phyloP scores from a whole-genome alignment of 2,888 invertebrate genomes.

The Dastarcus helophoroides region DNA sequence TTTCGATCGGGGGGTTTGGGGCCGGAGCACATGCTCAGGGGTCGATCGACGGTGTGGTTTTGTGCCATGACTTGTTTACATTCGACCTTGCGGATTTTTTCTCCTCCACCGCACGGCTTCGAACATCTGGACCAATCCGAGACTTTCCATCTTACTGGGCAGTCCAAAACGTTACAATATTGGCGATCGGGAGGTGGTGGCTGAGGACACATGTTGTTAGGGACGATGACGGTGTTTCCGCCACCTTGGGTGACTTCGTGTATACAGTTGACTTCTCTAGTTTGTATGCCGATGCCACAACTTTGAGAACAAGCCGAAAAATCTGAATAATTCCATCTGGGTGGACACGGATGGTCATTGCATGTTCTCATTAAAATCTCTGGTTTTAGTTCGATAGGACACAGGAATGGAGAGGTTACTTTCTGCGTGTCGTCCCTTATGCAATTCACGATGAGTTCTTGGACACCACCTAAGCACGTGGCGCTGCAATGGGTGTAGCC shows the following conservation, averaged over 20 bases:
- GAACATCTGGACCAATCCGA: constrained; percentile 88
- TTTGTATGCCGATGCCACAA: constrained; percentile 90
- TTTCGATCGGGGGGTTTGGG: constrained; percentile 67
- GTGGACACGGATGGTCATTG: constrained; percentile 93
- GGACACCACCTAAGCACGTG: constrained; percentile 72
- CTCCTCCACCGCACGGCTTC: constrained; percentile 84
- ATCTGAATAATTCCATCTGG: constrained; percentile 85
- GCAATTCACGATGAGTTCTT: constrained; percentile 82
- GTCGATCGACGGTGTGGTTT: constrained; percentile 76
- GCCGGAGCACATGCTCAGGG: constrained; percentile 61
- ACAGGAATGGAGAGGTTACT: constrained; percentile 78
- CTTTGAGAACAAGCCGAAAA: constrained; percentile 84
- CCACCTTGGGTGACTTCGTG: constrained; percentile 77
- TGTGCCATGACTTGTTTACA: constrained; percentile 92
- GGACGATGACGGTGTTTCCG: constrained; percentile 83
- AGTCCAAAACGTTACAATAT: constrained; percentile 86
- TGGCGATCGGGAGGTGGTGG: constrained; percentile 82
- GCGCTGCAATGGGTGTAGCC: constrained; percentile 91
- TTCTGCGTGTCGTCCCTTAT: constrained; percentile 77
- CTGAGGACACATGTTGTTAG: constrained; percentile 85
- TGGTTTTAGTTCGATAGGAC: constrained; percentile 76
- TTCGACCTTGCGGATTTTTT: constrained; percentile 70
- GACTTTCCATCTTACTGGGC: constrained; percentile 81
- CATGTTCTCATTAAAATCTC: constrained; percentile 81
- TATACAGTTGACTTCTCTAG: constrained; percentile 79